Percentiles rank a stretch among this genome's conserved stretches.
Conservation (phyloP, 2,113 vertebrate species). For the Bothrops jararaca region DNA sequence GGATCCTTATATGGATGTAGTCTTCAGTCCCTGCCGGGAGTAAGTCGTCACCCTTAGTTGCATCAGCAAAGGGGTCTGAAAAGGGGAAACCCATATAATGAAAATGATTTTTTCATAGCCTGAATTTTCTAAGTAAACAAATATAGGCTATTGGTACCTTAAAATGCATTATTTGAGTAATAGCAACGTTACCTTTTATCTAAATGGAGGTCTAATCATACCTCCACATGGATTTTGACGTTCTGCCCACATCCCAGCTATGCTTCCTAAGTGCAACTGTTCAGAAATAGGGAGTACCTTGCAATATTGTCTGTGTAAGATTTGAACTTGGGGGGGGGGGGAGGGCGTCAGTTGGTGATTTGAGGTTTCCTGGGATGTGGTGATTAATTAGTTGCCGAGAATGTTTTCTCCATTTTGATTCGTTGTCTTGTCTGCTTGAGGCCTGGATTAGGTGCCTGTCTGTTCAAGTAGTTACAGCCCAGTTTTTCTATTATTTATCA, state of each 20-base stretch:
- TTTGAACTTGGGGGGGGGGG: too few species aligned
- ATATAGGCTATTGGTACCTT: background rate
- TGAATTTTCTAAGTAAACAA: background rate
- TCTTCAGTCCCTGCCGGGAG: slow-evolving; percentile 89
- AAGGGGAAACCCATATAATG: background rate
- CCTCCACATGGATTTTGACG: background rate
- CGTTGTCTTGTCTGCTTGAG: too few species aligned
- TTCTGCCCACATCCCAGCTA: background rate
- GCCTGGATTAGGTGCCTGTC: too few species aligned
- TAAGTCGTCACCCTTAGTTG: slow-evolving; percentile 89
- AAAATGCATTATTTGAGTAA: background rate
- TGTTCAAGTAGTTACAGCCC: background rate
- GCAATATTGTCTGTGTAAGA: background rate
- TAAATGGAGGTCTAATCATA: background rate
- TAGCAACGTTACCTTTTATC: background rate
- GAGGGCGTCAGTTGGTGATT: too few species aligned
- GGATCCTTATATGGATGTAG: slow-evolving; percentile 90
- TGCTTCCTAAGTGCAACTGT: background rate
- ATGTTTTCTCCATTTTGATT: too few species aligned
- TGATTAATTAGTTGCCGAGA: too few species aligned
- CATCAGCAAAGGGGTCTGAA: slow-evolving; percentile 92
- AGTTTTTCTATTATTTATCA: background rate
- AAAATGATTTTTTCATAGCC: background rate
- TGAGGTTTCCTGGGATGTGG: too few species aligned
- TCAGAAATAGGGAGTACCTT: background rate